Evolutionary conservation across 2,888 invertebrate genomes (phyloP).

Genomic region (Coronaproctus castanopsis): DNA sequence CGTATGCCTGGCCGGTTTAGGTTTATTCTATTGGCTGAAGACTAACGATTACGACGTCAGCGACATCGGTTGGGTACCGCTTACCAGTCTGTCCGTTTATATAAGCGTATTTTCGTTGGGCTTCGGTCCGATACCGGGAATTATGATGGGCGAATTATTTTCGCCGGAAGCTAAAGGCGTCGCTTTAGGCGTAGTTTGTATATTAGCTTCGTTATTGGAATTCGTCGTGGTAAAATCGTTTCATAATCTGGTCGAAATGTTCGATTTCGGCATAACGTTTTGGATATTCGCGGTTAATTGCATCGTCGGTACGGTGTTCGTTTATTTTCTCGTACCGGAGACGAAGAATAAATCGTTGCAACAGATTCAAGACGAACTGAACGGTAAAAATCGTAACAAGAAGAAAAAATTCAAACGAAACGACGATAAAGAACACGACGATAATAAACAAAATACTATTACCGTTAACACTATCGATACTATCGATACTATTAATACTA

Average conservation of each 20-base stretch:
- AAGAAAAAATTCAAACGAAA: constrained; percentile 7
- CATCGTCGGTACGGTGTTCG: constrained; percentile 16
- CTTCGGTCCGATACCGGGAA: constrained; percentile 28
- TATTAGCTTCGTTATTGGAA: constrained; percentile 26
- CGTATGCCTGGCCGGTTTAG: constrained; percentile 43
- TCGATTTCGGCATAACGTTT: constrained; percentile 14
- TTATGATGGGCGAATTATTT: constrained; percentile 29
- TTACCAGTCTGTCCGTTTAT: constrained; percentile 25
- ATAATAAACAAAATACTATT: too few relatives aligned
- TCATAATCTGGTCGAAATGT: constrained; percentile 32
- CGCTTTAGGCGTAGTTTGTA: constrained; percentile 25
- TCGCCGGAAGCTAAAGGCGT: constrained; percentile 26
- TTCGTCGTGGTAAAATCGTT: constrained; percentile 31
- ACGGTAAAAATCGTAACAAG: constrained; percentile 11
- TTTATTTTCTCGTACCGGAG: constrained; percentile 17
- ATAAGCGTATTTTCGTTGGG: constrained; percentile 27
- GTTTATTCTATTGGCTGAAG: constrained; percentile 38
- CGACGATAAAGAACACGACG: too few relatives aligned
- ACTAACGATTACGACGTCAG: constrained; percentile 10
- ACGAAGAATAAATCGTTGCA: constrained; percentile 16
- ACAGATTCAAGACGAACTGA: constrained; percentile 17
- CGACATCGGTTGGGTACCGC: constrained; percentile 24
- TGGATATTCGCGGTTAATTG: constrained; percentile 17
- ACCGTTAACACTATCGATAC: too few relatives aligned
- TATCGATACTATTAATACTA: too few relatives aligned